A percentile compares a stretch with the other conserved stretches of the same genome.
Evolutionary conservation across 2,797 vertebrate genomes (phyloP).

Genomic region (Hyperoplus lanceolatus): DNA sequence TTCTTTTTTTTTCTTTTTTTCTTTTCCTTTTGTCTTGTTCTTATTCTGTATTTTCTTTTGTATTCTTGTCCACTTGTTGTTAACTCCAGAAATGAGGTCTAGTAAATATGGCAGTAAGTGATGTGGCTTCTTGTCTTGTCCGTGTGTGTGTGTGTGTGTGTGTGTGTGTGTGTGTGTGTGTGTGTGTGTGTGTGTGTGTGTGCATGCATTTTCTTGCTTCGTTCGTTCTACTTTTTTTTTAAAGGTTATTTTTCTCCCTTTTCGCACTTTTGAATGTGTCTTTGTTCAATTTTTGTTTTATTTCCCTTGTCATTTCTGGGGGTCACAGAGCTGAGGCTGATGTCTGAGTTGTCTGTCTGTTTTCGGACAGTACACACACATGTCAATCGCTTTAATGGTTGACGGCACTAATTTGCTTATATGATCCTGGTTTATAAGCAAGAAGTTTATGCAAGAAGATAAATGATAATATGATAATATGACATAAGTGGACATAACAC

Average conservation of each 20-base stretch:
- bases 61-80: constrained; percentile 73
- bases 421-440: constrained; percentile 60
- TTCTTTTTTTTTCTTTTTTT: constrained; percentile 75
- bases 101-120: constrained; percentile 86
- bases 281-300: constrained; percentile 9
- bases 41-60: constrained; percentile 50
- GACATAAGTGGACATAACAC: constrained; percentile 82
- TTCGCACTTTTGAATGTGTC: constrained; percentile 41
- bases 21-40: constrained; percentile 54
- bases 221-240: constrained; percentile 63
- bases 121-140: constrained; percentile 84
- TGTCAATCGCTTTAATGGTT: constrained; percentile 74
- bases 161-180: constrained; percentile 66
- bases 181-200: constrained; percentile 45
- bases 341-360: constrained; percentile 86
- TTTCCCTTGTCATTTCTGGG: constrained; percentile 68
- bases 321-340: constrained; percentile 83
- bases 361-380: constrained; percentile 80
- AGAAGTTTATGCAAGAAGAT: constrained; percentile 57
- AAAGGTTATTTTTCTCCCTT: constrained; percentile 63
- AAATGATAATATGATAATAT: constrained; percentile 65
- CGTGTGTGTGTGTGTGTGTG: constrained; percentile 42
- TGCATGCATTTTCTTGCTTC: constrained; percentile 77
- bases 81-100: constrained; percentile 84
- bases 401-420: constrained; percentile 79